Evolutionary conservation across 2,113 vertebrate species (phyloP).

Genomic region (Cisticola juncidis): DNA sequence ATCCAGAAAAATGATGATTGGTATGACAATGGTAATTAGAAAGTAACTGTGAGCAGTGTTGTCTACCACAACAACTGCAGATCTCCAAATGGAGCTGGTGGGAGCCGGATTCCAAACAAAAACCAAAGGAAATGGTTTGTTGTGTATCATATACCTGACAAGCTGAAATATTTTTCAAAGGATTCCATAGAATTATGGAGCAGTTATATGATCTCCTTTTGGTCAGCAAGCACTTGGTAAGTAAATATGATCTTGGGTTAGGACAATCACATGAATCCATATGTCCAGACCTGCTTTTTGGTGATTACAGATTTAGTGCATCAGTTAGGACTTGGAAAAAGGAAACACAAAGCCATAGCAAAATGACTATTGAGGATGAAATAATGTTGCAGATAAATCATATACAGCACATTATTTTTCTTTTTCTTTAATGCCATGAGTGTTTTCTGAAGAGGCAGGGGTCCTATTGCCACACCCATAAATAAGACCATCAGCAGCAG

Average conservation of each 20-base stretch:
- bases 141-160: not conserved
- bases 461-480: rapidly evolving
- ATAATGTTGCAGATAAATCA: not conserved
- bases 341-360: not conserved
- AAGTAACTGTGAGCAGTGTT: not conserved
- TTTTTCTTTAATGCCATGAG: not conserved
- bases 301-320: not conserved
- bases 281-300: not conserved
- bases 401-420: not conserved
- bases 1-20: not conserved
- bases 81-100: not conserved
- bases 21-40: not conserved
- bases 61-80: not conserved
- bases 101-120: not conserved
- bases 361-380: not conserved
- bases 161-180: not conserved
- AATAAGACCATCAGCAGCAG: not conserved
- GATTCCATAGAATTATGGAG: not conserved
- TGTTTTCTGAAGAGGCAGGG: not conserved
- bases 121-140: not conserved
- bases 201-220: not conserved
- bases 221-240: not conserved
- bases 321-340: not conserved
- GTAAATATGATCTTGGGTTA: not conserved
- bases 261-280: not conserved